Evolutionary conservation across 2,888 invertebrate genomes (phyloP), one percentile per base, ranked within the genome.

Genomic region (Xanthorhoe spadicearia): DNA sequence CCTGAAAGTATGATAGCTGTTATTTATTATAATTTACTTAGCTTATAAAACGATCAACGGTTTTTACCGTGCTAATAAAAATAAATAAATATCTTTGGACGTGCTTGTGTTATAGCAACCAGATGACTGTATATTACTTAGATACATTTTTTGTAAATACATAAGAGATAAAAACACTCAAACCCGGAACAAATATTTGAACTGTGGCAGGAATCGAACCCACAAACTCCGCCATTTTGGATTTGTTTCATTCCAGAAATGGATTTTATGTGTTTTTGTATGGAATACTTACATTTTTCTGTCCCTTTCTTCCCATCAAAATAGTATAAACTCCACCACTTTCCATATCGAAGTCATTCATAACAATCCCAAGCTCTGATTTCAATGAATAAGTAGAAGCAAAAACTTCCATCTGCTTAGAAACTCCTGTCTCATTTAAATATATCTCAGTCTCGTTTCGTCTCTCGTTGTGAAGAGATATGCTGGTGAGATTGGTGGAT

Each of bases 261-360:
- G n/a, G n/a, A n/a, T n/a, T n/a, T n/a, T n/a, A n/a, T n/a, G 8
- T 38, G 8, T 38, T 10, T 10, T 38, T 38, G 35, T 38, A 23
- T 23, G 23, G 23, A 4, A 43, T 3, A 83, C 84, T 82, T 60
- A 87, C 86, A 68, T 80, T 79, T 56, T 66, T 65, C 38, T 72
- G 69, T 2, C 69, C 74, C 32, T 69, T 70, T 49, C 73, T 72
- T 43, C 81, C 82, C 13, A 87, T 67, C 10, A 88, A 43, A 23
- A 88, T 68, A 0, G 83, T 76, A 28, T 88, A 89, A 0, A 89
- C 88, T 0, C 88, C 89, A 0, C 89, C 88, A 55, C 82, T 85
- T 10, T 82, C 78, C 71, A 89, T 68, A 18, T 78, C 73, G 0
- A 87, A 59, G 23, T 74, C 74, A 8, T 66, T 63, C 63, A 73